Percentiles rank a stretch among this genome's conserved stretches.
These are phyloP conservation scores for Pseudomugil tenellus DNA, from an alignment of 2,797 vertebrate genomes.

Conservation along the genomic window DNA sequence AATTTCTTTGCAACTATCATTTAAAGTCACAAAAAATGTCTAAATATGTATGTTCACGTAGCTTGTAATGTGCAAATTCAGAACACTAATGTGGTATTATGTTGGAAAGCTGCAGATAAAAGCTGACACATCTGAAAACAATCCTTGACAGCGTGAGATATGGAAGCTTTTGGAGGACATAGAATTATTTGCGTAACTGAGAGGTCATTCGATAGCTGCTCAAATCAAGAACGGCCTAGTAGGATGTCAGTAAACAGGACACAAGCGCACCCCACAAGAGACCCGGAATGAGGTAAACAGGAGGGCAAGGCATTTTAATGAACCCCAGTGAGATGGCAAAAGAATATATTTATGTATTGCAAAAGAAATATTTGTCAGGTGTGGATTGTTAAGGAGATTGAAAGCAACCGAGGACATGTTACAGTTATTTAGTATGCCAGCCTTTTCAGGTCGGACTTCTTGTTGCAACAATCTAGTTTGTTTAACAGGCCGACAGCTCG, in stretches of 20 bases:
- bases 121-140: slow-evolving; percentile 47
- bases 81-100: slow-evolving; percentile 18
- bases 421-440: slow-evolving; percentile 19
- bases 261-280: slow-evolving; percentile 29
- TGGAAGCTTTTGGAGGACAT: slow-evolving; percentile 50
- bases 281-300: slow-evolving; percentile 28
- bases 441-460: slow-evolving; percentile 28
- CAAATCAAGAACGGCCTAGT: slow-evolving; percentile 33
- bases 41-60: background rate
- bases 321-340: slow-evolving; percentile 47
- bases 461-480: slow-evolving; percentile 21
- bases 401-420: slow-evolving; percentile 15
- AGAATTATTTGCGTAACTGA: slow-evolving; percentile 63
- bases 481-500: slow-evolving; percentile 28
- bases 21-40: background rate
- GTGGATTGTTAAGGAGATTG: background rate
- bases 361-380: slow-evolving; percentile 15
- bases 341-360: background rate
- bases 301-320: slow-evolving; percentile 47
- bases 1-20: too few species aligned
- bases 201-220: slow-evolving; percentile 72
- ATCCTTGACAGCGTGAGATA: slow-evolving; percentile 67
- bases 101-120: slow-evolving; percentile 26
- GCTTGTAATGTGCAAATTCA: slow-evolving; percentile 3
- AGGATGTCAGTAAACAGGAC: slow-evolving; percentile 33